Percentiles rank a stretch among this genome's conserved stretches.
Conservation (phyloP, 1,140 invertebrate species). For the Drosophila rufa region DNA sequence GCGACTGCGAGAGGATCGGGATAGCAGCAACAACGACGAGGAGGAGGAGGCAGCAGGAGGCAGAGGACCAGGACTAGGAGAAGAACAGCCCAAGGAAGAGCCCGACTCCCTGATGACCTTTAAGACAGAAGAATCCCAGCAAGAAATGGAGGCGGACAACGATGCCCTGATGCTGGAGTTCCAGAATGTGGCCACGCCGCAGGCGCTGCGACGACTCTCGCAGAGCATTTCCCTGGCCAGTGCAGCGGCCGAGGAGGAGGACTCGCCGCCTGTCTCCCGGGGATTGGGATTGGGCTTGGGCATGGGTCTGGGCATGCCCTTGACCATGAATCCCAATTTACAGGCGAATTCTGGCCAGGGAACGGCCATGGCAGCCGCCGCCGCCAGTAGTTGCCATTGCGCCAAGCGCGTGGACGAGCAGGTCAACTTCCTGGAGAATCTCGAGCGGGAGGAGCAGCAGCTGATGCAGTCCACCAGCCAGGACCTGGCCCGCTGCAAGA, state of each 20-base stretch:
- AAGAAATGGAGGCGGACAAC: slow-evolving; percentile 74
- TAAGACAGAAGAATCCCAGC: slow-evolving; percentile 31
- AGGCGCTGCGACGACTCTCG: slow-evolving; percentile 70
- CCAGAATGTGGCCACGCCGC: slow-evolving; percentile 67
- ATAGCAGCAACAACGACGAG: slow-evolving; percentile 53
- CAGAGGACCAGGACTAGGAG: neutral
- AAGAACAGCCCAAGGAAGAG: slow-evolving; percentile 14
- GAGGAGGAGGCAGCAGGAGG: slow-evolving; percentile 25
- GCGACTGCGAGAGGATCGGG: slow-evolving; percentile 28
- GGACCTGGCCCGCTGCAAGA: slow-evolving; percentile 73
- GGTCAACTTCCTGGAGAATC: slow-evolving; percentile 70
- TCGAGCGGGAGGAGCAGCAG: slow-evolving; percentile 76
- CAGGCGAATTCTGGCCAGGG: neutral
- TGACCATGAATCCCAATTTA: neutral
- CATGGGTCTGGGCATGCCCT: neutral
- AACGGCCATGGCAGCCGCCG: slow-evolving; percentile 50
- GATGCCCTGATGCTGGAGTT: slow-evolving; percentile 72
- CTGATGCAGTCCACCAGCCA: slow-evolving; percentile 78
- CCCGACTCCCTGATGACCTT: slow-evolving; percentile 35
- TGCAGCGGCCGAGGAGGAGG: slow-evolving; percentile 65
- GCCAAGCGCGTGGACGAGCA: slow-evolving; percentile 78
- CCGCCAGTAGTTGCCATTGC: slow-evolving; percentile 66
- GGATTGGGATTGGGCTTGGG: neutral
- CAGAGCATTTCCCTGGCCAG: slow-evolving; percentile 71
- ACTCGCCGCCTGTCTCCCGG: neutral